These are phyloP conservation scores for Cisticola juncidis DNA, from an alignment of 2,113 vertebrate species.

Conservation along the genomic window DNA sequence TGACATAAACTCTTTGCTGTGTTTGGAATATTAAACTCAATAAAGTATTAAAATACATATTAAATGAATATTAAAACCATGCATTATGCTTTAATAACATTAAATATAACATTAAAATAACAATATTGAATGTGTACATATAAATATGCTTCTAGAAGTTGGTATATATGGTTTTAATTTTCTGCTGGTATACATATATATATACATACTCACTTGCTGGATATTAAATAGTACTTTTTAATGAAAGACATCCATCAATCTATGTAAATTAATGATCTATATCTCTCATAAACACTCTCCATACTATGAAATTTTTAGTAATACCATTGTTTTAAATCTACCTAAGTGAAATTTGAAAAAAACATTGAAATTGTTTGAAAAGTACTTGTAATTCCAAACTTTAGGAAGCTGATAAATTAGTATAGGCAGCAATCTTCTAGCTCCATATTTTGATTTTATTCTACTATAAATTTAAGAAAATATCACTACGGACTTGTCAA, in stretches of 20 bases:
- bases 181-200: background rate
- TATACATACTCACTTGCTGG: background rate
- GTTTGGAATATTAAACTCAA: background rate
- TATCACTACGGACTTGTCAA: background rate
- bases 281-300: background rate
- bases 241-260: background rate
- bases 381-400: background rate
- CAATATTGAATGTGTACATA: background rate
- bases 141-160: background rate
- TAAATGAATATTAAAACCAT: conserved; percentile 19
- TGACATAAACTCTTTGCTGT: background rate
- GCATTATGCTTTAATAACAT: background rate
- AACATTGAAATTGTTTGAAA: background rate
- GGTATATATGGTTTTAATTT: conserved; percentile 49
- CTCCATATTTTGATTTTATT: background rate
- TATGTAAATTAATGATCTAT: background rate
- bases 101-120: background rate
- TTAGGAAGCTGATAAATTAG: background rate
- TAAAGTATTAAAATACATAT: background rate
- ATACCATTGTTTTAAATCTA: background rate
- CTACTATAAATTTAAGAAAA: background rate
- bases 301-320: background rate
- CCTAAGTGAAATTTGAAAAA: background rate
- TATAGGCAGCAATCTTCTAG: background rate
- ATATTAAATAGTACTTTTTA: background rate